Evolutionary conservation across 2,113 vertebrate genomes (phyloP).

Genomic region (Octodon degus): DNA sequence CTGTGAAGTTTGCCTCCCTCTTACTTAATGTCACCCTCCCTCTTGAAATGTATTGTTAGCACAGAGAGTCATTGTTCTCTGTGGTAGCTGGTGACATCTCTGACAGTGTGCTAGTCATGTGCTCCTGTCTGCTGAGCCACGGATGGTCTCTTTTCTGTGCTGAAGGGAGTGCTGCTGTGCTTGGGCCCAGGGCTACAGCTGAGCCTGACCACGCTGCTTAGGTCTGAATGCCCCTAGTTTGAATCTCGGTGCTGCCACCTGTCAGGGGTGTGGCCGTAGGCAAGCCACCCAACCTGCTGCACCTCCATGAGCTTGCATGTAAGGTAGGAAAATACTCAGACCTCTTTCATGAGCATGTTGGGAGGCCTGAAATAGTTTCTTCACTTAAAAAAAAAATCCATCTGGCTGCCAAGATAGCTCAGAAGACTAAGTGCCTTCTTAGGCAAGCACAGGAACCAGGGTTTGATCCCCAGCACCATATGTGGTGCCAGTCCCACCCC

Average conservation of each 20-base stretch:
- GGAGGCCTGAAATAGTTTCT: not conserved
- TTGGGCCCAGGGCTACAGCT: not conserved
- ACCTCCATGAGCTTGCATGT: not conserved
- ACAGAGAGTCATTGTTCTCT: conserved; percentile 60
- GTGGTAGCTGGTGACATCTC: conserved; percentile 58
- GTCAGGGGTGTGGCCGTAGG: not conserved
- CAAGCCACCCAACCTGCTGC: not conserved
- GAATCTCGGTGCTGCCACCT: not conserved
- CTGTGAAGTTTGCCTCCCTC: conserved; percentile 11
- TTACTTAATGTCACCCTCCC: conserved; percentile 34
- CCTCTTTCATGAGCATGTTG: not conserved
- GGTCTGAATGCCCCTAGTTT: not conserved
- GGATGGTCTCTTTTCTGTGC: not conserved
- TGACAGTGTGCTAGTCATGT: conserved; percentile 29
- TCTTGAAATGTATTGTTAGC: conserved; percentile 45
- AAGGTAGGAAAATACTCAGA: not conserved
- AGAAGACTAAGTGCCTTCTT: too few species aligned
- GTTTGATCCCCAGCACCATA: too few species aligned
- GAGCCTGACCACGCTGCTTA: not conserved
- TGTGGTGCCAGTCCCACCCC: too few species aligned
- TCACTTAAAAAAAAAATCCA: not conserved
- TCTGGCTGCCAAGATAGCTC: too few species aligned
- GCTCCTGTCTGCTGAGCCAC: not conserved
- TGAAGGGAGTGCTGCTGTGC: not conserved
- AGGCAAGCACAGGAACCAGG: too few species aligned